Base-by-base conservation (phyloP, 2,797 vertebrate genomes). In the Botia almorhae region DNA sequence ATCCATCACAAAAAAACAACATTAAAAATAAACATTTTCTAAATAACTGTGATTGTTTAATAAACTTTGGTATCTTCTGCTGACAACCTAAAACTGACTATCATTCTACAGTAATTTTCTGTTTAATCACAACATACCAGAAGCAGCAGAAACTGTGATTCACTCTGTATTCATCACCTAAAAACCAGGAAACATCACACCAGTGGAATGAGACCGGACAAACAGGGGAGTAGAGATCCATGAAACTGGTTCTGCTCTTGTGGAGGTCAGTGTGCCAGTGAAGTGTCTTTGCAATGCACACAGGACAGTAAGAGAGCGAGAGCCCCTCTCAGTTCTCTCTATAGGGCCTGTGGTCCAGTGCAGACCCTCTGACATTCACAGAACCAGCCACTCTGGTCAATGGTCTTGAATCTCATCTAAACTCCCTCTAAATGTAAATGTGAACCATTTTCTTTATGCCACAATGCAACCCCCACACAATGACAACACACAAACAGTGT, bases 401-500 rank as follows among this genome's bases (percentile, higher is more conserved):
- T 50, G 70, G 73, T 56, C 80, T 55, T 81, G n/a, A 81, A 88
- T 72, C 64, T 67, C 58, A 29, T 69, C 64, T 78, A 69, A 81
- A 65, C 68, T 82, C 83, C 67, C 82, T 91, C 90, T 82, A 63
- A 82, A 91, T 89, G 86, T 82, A 81, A 90, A 89, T 84, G 60
- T 55, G 73, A 82, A 82, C 85, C 84, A 79, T 74, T 1, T 76
- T 65, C 81, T 71, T 48, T 81, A 51, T 73, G 70, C 70, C 63
- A 81, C 75, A 56, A 53, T 60, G 50, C 60, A 33, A 33, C 53
- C 36, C 43, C 19, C 63, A 65, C 48, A 51, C 75, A 78, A 58
- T 61, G 33, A 65, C 50, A 68, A 26, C 33, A 33, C 33, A 33
- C 3, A 33, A 33, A 33, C 17, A 16, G n/a, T 19, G 53, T 36